These are phyloP conservation scores for Phoxinus dragarum DNA, from an alignment of 2,797 vertebrate genomes.

Conservation along the genomic window DNA sequence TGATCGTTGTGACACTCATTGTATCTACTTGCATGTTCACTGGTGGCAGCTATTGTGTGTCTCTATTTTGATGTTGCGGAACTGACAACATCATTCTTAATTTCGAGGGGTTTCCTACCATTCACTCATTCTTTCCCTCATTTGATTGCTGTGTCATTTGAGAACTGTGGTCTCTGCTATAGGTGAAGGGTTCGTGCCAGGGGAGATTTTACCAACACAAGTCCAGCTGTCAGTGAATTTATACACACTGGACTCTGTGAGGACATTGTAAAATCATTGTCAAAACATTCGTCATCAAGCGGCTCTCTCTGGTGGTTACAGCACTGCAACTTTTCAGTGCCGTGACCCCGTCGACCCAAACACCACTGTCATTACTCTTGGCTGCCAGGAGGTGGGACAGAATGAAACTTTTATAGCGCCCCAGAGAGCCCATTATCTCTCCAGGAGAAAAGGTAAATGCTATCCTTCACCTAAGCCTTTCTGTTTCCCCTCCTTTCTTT, in stretches of 20 bases:
- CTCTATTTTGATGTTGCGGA: slow-evolving; percentile 27
- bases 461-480: slow-evolving; percentile 63
- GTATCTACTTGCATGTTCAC: background rate
- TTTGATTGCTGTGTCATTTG: background rate
- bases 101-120: background rate
- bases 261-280: slow-evolving; percentile 55
- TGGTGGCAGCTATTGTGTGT: slow-evolving; percentile 19
- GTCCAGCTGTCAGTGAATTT: slow-evolving; percentile 49
- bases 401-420: slow-evolving; percentile 67
- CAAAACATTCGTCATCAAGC: slow-evolving; percentile 54
- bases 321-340: slow-evolving; percentile 55
- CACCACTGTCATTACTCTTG: slow-evolving; percentile 62
- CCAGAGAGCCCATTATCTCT: slow-evolving; percentile 67
- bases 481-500: slow-evolving; percentile 26
- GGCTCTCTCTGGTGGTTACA: slow-evolving; percentile 52
- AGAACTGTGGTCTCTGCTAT: background rate
- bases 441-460: slow-evolving; percentile 65
- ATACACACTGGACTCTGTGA: slow-evolving; percentile 51
- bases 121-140: background rate
- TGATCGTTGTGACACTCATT: background rate
- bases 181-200: slow-evolving; percentile 22
- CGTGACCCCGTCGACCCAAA: slow-evolving; percentile 59
- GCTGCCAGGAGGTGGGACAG: slow-evolving; percentile 63
- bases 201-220: slow-evolving; percentile 51
- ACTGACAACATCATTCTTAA: background rate